Evolutionary conservation across 2,797 vertebrate genomes (phyloP), one percentile per base, ranked within the genome.

Genomic region (Xenopus petersii): DNA sequence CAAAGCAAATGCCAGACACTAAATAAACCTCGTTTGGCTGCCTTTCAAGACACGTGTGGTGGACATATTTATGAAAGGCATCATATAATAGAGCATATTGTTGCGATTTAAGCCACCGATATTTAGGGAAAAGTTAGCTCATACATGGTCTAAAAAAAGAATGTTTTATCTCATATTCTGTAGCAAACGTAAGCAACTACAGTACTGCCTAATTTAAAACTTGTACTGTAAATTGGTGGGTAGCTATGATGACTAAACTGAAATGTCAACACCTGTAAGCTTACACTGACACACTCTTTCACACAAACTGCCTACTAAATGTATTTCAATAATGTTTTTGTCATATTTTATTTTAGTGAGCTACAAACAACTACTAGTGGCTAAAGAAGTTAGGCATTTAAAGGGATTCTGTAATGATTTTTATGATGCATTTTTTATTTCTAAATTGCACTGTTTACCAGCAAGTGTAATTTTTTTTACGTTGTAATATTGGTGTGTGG

Each of bases 1-100:
- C 65, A 70, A 26, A n/a, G 30, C 62, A 56, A 70, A 46, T 17
- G 33, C 77, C 71, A 79, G 77, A 79, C 67, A 61, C 62, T 69
- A 62, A 74, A 79, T 67, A 74, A 64, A 79, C 67, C 67, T 79
- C 71, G 66, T 65, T 47, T 79, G 71, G 71, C 77, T 61, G 67
- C 67, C 55, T 70, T 60, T 73, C 71, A 64, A 62, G 61, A 64
- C 67, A 74, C 66, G 70, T 66, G 71, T 79, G 67, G 71, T 74
- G 13, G 55, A 74, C 66, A 21, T 74, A 60, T 69, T 70, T 46
- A 36, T 66, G 21, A 48, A 70, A 30, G 2, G 55, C 68, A 60
- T 60, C 42, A 15, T 58, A 13, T 70, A 60, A 46, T 60, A 74
- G 7, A 30, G 26, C 2, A 4, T 30, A 30, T 30, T 30, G 26